A percentile compares a stretch with the other conserved stretches of the same genome.
Conservation (phyloP, 2,888 invertebrate genomes). For the Xestia c-nigrum region DNA sequence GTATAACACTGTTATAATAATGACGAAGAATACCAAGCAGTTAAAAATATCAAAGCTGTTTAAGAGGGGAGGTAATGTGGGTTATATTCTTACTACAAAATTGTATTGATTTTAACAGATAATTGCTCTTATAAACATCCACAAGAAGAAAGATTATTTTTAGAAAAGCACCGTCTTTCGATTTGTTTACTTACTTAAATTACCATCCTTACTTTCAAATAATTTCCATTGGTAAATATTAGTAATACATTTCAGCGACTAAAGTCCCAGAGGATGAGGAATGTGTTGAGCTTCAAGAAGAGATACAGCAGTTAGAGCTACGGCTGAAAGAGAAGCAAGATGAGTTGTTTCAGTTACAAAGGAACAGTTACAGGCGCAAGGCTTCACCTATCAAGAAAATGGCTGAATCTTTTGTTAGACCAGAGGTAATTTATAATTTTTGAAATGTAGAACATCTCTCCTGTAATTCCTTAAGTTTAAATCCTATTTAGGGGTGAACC, state of each 20-base stretch:
- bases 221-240: not conserved
- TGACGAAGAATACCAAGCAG: conserved; percentile 77
- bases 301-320: conserved; percentile 76
- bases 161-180: not conserved
- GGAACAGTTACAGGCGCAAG: conserved; percentile 75
- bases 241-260: conserved; percentile 57
- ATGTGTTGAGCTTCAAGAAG: conserved; percentile 77
- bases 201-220: not conserved
- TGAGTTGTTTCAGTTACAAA: conserved; percentile 80
- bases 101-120: not conserved
- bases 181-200: not conserved
- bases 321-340: conserved; percentile 77
- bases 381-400: conserved; percentile 67
- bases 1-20: conserved; percentile 43
- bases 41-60: conserved; percentile 82
- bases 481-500: not conserved
- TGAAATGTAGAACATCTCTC: not conserved
- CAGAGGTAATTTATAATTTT: conserved; percentile 72
- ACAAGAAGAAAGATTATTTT: not conserved
- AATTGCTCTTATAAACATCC: not conserved
- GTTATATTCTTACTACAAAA: not conserved
- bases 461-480: not conserved
- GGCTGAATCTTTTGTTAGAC: conserved; percentile 74
- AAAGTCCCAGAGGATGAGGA: conserved; percentile 77
- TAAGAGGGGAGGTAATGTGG: conserved; percentile 73